Evolutionary conservation across 2,888 invertebrate genomes (phyloP).

Genomic region (Chaetogeoica ovagalla): DNA sequence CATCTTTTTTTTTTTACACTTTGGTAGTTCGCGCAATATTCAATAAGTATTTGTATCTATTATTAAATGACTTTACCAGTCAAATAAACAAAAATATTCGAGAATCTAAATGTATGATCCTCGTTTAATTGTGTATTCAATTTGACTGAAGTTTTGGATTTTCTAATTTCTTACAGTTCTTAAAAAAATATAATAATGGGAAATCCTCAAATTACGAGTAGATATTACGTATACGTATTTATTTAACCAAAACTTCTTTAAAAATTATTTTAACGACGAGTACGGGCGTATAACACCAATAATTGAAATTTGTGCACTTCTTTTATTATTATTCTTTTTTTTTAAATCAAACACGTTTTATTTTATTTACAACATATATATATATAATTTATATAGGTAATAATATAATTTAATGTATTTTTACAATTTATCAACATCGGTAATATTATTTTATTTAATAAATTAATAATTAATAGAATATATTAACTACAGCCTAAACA

Average conservation of each 20-base stretch:
- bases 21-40: slow-evolving; percentile 1
- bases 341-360: slow-evolving; percentile 21
- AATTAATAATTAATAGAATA: slow-evolving; percentile 24
- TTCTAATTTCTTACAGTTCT: not conserved
- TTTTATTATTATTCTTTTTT: not conserved
- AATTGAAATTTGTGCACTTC: not conserved
- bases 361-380: slow-evolving; percentile 20
- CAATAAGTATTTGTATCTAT: not conserved
- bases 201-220: not conserved
- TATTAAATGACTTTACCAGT: not conserved
- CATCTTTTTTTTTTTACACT: slow-evolving; percentile 35
- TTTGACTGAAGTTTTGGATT: not conserved
- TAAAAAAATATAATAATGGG: not conserved
- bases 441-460: slow-evolving; percentile 31
- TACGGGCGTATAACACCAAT: not conserved
- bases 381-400: too few species aligned
- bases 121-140: not conserved
- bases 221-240: too few species aligned
- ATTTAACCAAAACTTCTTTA: too few species aligned
- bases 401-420: slow-evolving; percentile 23
- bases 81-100: not conserved
- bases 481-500: slow-evolving; percentile 26
- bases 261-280: too few species aligned
- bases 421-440: slow-evolving; percentile 31
- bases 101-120: not conserved